Percentiles rank a stretch among this genome's conserved stretches.
These are phyloP conservation scores for Melanotaenia nigrans DNA, from an alignment of 2,797 vertebrate genomes.

Conservation along the genomic window DNA sequence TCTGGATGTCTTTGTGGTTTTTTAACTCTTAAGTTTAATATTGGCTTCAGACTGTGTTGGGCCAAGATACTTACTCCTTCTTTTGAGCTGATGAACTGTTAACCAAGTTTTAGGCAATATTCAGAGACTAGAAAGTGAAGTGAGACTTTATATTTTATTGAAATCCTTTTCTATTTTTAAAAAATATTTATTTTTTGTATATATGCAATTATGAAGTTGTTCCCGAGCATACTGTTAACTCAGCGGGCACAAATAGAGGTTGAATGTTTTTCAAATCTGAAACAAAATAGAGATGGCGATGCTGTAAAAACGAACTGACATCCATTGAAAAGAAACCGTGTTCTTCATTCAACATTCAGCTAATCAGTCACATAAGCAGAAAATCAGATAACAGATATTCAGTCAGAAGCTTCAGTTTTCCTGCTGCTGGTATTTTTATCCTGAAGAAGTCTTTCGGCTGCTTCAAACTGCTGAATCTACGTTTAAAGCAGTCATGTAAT, in stretches of 20 bases:
- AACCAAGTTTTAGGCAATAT: slow-evolving; percentile 18
- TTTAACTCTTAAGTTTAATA: slow-evolving; percentile 4
- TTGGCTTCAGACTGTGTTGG: background rate
- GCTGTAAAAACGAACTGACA: slow-evolving; percentile 23
- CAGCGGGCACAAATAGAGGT: slow-evolving; percentile 37
- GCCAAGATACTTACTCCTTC: slow-evolving; percentile 13
- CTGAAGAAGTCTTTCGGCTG: slow-evolving; percentile 57
- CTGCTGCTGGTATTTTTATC: slow-evolving; percentile 49
- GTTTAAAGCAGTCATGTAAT: slow-evolving; percentile 46
- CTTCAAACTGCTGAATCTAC: slow-evolving; percentile 47
- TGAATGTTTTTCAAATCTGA: slow-evolving; percentile 32
- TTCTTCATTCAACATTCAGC: slow-evolving; percentile 32
- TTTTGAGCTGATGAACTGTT: background rate
- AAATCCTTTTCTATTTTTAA: background rate
- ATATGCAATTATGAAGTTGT: background rate
- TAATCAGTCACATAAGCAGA: slow-evolving; percentile 24
- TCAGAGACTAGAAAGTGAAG: slow-evolving; percentile 22
- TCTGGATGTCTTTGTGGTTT: slow-evolving; percentile 34
- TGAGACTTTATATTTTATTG: background rate
- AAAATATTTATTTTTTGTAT: no score
- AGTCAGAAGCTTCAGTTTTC: slow-evolving; percentile 40
- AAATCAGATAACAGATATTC: slow-evolving; percentile 42
- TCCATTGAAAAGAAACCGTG: slow-evolving; percentile 28
- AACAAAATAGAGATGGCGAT: slow-evolving; percentile 12
- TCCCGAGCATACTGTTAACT: slow-evolving; percentile 13